Conservation (phyloP, 2,888 invertebrate species). For the Pyrrhia umbra region DNA sequence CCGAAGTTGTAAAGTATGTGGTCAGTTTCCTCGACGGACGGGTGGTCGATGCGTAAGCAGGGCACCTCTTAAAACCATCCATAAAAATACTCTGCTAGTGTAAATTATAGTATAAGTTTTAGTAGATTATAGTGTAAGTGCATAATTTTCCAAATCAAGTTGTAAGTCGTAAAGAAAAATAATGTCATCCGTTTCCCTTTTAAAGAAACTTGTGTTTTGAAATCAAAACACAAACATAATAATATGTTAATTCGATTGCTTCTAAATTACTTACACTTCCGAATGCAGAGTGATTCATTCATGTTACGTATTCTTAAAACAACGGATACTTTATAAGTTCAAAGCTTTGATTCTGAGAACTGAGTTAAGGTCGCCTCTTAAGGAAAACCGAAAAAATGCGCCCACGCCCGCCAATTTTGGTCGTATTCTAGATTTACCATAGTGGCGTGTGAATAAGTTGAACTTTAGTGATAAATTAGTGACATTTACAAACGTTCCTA, state of each 20-base stretch:
- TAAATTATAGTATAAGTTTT: slow-evolving; percentile 15
- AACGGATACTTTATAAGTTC: slow-evolving; percentile 51
- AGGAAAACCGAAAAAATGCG: slow-evolving; percentile 72
- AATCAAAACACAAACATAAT: slow-evolving; percentile 52
- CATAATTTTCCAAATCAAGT: slow-evolving; percentile 22
- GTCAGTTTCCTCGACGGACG: slow-evolving; percentile 70
- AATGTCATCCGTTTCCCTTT: slow-evolving; percentile 39
- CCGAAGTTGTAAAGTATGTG: slow-evolving; percentile 75
- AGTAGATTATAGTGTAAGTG: slow-evolving; percentile 15
- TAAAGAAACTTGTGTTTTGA: slow-evolving; percentile 25
- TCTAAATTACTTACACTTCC: slow-evolving; percentile 53
- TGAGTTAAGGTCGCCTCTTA: slow-evolving; percentile 66
- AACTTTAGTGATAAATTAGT: slow-evolving; percentile 49
- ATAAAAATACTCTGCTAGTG: slow-evolving; percentile 32
- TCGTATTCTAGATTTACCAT: slow-evolving; percentile 60
- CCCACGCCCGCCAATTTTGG: slow-evolving; percentile 68
- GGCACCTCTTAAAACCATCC: slow-evolving; percentile 36
- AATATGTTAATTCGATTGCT: slow-evolving; percentile 53
- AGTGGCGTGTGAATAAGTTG: slow-evolving; percentile 68
- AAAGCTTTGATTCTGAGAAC: slow-evolving; percentile 67
- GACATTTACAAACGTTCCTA: slow-evolving; percentile 30
- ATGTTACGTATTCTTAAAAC: slow-evolving; percentile 46
- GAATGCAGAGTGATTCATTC: slow-evolving; percentile 56
- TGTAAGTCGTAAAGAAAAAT: slow-evolving; percentile 24
- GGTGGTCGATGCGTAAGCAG: slow-evolving; percentile 44